Percentiles rank a stretch among this genome's conserved stretches.
phyloP scores from a whole-genome alignment of 2,113 vertebrate species.

The Atractosteus spatula region DNA sequence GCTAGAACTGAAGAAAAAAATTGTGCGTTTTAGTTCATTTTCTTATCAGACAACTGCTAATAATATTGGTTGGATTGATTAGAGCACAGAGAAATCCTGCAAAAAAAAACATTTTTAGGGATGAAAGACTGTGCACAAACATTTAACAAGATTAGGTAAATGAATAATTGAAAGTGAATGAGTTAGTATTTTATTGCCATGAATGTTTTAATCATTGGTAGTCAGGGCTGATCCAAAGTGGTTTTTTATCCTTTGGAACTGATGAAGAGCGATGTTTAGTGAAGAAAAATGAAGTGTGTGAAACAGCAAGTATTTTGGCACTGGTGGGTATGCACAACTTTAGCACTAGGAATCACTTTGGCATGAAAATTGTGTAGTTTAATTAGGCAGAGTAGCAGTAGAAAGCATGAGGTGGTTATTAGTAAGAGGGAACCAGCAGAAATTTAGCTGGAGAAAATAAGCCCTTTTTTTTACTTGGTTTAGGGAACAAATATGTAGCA shows the following conservation, averaged over 20 bases:
- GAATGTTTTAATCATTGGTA: slow-evolving; percentile 31
- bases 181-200: slow-evolving; percentile 50
- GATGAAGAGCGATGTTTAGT: slow-evolving; percentile 16
- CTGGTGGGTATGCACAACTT: slow-evolving; percentile 36
- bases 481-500: slow-evolving; percentile 41
- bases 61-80: not conserved
- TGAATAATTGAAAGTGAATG: slow-evolving; percentile 8
- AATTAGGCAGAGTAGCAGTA: slow-evolving; percentile 47
- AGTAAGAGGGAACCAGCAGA: slow-evolving; percentile 11
- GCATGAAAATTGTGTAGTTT: slow-evolving; percentile 56
- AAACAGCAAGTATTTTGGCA: slow-evolving; percentile 40
- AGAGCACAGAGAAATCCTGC: slow-evolving; percentile 36
- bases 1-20: slow-evolving; percentile 33
- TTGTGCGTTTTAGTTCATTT: not conserved
- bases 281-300: slow-evolving; percentile 14
- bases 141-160: slow-evolving; percentile 35
- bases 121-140: slow-evolving; percentile 25
- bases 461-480: slow-evolving; percentile 2
- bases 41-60: slow-evolving; percentile 14
- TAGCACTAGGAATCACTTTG: slow-evolving; percentile 57
- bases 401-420: slow-evolving; percentile 4
- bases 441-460: slow-evolving; percentile 8
- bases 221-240: slow-evolving; percentile 55
- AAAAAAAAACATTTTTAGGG: slow-evolving; percentile 13
- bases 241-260: slow-evolving; percentile 37